A percentile compares a stretch with the other conserved stretches of the same genome.
phyloP scores from a whole-genome alignment of 2,888 invertebrate genomes.

The Dynastes grantii region DNA sequence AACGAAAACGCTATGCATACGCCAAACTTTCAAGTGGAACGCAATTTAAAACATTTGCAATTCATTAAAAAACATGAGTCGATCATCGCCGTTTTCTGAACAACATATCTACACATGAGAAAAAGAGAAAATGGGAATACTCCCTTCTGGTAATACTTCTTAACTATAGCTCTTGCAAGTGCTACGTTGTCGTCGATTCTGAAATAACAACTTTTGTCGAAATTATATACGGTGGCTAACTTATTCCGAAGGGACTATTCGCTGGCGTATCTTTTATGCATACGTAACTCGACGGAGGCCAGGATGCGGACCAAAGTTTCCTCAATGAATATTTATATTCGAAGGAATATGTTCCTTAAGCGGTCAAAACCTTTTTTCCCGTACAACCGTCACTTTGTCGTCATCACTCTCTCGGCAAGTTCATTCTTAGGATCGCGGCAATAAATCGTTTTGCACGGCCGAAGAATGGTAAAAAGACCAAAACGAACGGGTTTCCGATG shows the following conservation, averaged over 20 bases:
- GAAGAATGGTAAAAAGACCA: constrained; percentile 22
- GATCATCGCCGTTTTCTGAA: neutral
- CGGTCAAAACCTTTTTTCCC: neutral
- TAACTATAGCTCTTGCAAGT: constrained; percentile 3
- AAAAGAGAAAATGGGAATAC: constrained; percentile 9
- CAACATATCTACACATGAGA: constrained; percentile 8
- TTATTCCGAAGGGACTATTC: constrained; percentile 7
- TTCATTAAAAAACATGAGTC: constrained; percentile 15
- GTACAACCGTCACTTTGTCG: constrained; percentile 39
- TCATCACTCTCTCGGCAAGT: constrained; percentile 21
- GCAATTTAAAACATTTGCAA: constrained; percentile 37
- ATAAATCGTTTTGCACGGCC: constrained; percentile 27
- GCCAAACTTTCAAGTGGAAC: constrained; percentile 7
- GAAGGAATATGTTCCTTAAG: constrained; percentile 39
- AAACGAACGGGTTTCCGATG: constrained; percentile 29
- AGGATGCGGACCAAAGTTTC: constrained; percentile 28
- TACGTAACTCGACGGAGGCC: constrained; percentile 9
- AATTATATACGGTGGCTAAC: constrained; percentile 43
- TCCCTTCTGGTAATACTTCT: constrained; percentile 8
- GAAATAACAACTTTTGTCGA: constrained; percentile 48
- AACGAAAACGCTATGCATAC: too few relatives aligned
- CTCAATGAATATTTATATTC: constrained; percentile 48
- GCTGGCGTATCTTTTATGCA: constrained; percentile 44
- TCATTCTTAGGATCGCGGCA: constrained; percentile 33
- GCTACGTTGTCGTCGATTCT: constrained; percentile 27